Conservation (phyloP, 2,888 invertebrate genomes). For the Dryobota labecula region DNA sequence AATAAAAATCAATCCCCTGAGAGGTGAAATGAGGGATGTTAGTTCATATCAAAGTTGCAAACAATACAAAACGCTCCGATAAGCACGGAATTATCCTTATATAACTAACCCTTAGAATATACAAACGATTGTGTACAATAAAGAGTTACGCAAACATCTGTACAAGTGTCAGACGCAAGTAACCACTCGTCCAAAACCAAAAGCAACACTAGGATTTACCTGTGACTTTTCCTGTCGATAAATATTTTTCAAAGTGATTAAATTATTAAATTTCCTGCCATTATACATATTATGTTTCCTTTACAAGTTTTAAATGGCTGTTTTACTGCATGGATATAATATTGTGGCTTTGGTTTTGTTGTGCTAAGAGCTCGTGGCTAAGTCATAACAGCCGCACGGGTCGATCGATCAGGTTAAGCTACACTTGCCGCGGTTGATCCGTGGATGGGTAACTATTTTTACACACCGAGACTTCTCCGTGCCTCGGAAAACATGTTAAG, state of each 20-base stretch:
- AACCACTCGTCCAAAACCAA: neutral
- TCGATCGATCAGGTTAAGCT: too few relatives aligned
- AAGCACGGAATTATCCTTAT: neutral
- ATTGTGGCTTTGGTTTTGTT: neutral
- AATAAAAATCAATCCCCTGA: too few relatives aligned
- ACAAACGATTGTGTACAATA: neutral
- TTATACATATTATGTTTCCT: neutral
- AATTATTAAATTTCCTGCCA: neutral
- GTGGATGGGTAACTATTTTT: too few relatives aligned
- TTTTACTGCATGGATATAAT: neutral
- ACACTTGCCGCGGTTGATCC: too few relatives aligned
- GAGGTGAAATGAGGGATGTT: neutral
- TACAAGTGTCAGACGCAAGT: slow-evolving; percentile 10
- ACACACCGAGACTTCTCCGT: too few relatives aligned
- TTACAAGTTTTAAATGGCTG: neutral
- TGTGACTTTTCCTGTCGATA: neutral
- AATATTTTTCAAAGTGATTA: neutral
- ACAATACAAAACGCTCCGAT: neutral
- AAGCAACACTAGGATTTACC: neutral
- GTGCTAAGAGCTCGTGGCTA: too few relatives aligned
- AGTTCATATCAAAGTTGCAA: neutral
- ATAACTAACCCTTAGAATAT: neutral
- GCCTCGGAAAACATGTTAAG: too few relatives aligned
- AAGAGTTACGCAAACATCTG: neutral
- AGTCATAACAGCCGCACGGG: too few relatives aligned